These are phyloP conservation scores for Tragelaphus buxtoni DNA, from an alignment of 2,113 vertebrate species.

Conservation along the genomic window DNA sequence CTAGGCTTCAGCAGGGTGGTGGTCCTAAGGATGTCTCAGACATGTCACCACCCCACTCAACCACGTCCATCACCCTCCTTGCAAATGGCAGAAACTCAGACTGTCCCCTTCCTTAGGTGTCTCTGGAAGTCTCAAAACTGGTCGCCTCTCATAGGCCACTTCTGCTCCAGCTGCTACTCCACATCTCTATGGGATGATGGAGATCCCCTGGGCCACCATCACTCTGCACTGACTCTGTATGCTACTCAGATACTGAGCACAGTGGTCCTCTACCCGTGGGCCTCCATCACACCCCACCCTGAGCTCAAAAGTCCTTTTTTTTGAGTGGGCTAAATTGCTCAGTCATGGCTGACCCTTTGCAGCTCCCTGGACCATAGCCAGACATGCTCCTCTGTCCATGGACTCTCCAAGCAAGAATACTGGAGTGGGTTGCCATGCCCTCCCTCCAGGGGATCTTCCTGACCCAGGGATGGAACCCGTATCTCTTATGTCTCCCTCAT, in stretches of 20 bases:
- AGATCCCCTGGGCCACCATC: rapidly evolving
- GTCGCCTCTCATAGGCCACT: no score
- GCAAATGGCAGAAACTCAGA: not conserved
- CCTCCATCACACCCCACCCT: no score
- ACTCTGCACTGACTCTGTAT: not conserved
- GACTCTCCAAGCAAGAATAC: not conserved
- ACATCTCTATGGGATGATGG: not conserved
- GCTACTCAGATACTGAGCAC: rapidly evolving
- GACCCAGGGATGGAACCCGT: rapidly evolving
- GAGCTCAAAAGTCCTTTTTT: not conserved
- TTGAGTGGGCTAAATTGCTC: not conserved
- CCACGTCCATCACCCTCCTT: no score
- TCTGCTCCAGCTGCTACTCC: not conserved
- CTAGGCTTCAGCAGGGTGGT: not conserved
- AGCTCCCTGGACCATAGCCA: not conserved
- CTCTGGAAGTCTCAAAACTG: not conserved
- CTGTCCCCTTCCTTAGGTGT: not conserved
- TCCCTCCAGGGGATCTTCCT: not conserved
- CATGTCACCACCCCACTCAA: rapidly evolving
- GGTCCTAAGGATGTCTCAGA: not conserved
- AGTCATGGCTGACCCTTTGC: not conserved
- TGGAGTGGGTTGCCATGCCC: not conserved
- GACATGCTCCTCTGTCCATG: not conserved
- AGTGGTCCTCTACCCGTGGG: rapidly evolving
- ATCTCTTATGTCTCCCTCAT: not conserved